Evolutionary conservation across 2,888 invertebrate genomes (phyloP), one percentile per base, ranked within the genome.

Genomic region (Ophonus ardosiacus): DNA sequence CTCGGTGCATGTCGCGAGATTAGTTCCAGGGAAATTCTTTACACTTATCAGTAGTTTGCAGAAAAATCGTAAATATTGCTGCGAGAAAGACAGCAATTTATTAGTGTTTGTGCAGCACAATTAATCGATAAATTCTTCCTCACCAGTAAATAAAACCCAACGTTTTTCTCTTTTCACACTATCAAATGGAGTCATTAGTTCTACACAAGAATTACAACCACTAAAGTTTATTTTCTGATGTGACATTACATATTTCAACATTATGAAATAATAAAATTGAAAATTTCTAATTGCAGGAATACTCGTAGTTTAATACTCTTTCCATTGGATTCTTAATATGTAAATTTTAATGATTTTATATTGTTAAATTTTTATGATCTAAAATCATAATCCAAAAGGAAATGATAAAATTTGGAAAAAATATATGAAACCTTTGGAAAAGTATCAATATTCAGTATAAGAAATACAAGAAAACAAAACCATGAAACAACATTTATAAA

Each of bases 91-190:
- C 43, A 21, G 74, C 24, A 21, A 51, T 74, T 51, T 74, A 74
- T 74, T 51, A 74, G 56, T 43, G 51, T 51, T 74, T 74, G 56
- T 51, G 43, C 43, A 7, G 15, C 21, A 18, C 38, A 56, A 51
- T 74, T 74, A 74, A 74, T 74, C 74, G 56, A 74, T 74, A 51
- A 74, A 74, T 74, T 74, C 74, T 40, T 65, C 71, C 17, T 38
- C 17, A 13, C 51, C 18, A 6, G 43, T 43, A 51, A 74, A 74
- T 74, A 74, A 74, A 74, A 74, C 10, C 3, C 24, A 7, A 8
- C 51, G n/a, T 74, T 74, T 74, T 51, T 74, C 56, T 74, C 18
- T 40, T 38, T 68, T 40, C 24, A 31, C 68, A 31, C 68, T 15
- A 40, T 68, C 38, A 40, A 68, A 68, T 68, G 31, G n/a, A 68